Percentiles rank a stretch among this genome's conserved stretches.
phyloP scores from a whole-genome alignment of 1,140 invertebrate species.

The Philotrypesis tridentata region DNA sequence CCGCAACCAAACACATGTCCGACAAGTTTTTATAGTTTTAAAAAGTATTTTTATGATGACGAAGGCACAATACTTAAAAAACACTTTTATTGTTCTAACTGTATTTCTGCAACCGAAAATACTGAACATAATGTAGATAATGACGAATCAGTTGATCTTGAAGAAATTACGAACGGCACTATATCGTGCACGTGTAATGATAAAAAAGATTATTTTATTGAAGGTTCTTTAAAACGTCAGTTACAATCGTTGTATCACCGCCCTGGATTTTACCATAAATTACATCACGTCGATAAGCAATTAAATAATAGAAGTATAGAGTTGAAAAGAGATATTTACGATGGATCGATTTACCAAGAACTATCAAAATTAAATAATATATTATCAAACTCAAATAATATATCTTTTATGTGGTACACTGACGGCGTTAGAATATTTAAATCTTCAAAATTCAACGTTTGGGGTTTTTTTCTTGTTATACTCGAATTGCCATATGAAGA shows the following conservation, averaged over 20 bases:
- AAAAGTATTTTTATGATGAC: neutral
- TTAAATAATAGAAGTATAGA: neutral
- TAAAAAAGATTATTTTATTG: constrained; percentile 20
- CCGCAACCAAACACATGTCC: neutral
- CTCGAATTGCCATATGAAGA: neutral
- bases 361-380: neutral
- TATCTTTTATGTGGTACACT: constrained; percentile 34
- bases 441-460: neutral
- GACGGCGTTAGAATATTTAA: constrained; percentile 17
- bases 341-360: neutral
- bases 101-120: no score
- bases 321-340: constrained; percentile 21
- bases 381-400: neutral
- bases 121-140: no score
- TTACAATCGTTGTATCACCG: neutral
- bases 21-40: neutral
- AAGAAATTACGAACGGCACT: no score
- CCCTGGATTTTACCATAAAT: neutral
- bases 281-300: no score
- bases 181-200: neutral
- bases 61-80: neutral
- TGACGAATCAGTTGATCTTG: no score
- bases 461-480: constrained; percentile 18
- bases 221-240: neutral
- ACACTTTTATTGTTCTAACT: neutral